Evolutionary conservation across 2,113 vertebrate species (phyloP), one percentile per base, ranked within the genome.

Genomic region (Vulpes lagopus): DNA sequence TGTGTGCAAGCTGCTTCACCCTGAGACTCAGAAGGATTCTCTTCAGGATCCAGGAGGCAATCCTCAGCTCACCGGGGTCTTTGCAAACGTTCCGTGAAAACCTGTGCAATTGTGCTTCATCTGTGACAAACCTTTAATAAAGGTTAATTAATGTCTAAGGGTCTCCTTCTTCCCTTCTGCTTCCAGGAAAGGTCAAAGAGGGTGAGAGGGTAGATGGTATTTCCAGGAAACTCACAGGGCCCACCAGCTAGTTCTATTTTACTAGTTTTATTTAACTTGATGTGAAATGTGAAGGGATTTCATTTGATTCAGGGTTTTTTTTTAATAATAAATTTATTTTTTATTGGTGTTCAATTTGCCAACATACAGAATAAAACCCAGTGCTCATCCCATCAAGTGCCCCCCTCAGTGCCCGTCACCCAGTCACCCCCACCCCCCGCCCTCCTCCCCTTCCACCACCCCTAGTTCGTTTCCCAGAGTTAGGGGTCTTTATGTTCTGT

Each of bases 191-290:
- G 60, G 23, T 51, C 65, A 91, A n/a, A 51, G 8, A 92, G 53
- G 30, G 65, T 86, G 84, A 89, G 35, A 76, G 97, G 43, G 80
- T 94, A 94, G 91, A 71, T 94, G 43, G 85, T 57, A 84, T 96
- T 95, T 74, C 30, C 35, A 43, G 15, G 35, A 78, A 65, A 25
- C 43, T 19, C 59, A 83, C 89, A 69, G 12, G 15, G 60, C 16
- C 17, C 9, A 17, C 91, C 27, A 49, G 16, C n/a, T 65, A 51
- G 23, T 76, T 81, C 32, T 51, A 20, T 78, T 60, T 95, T 23
- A 51, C 19, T 65, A 15, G 27, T 15, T 89, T 87, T 92, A 35
- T 80, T 82, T 91, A 57, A 2, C 27, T 25, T 32, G 43, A 59
- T 67, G 59, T 95, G 59, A 71, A 92, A 82, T 71, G 32, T 25